phyloP scores from a whole-genome alignment of 2,888 invertebrate species.

The Aradus depressus region DNA sequence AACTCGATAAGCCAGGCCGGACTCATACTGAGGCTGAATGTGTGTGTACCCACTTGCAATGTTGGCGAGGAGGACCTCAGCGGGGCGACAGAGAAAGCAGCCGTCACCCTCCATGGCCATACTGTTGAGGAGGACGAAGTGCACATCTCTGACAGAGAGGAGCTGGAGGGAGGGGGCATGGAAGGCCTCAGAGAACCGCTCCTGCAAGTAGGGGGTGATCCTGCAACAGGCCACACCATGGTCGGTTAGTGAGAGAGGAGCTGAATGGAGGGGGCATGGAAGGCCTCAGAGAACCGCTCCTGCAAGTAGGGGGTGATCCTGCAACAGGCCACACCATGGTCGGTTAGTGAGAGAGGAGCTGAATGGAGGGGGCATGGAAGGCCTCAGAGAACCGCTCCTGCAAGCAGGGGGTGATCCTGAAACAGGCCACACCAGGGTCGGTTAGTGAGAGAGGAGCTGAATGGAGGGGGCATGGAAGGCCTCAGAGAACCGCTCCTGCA shows the following conservation, averaged over 20 bases:
- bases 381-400: constrained; percentile 55
- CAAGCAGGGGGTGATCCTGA: constrained; percentile 59
- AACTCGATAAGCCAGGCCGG: too few species aligned
- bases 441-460: too few species aligned
- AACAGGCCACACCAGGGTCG: too few species aligned
- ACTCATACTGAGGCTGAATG: too few species aligned
- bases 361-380: constrained; percentile 64
- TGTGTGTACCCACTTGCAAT: constrained; percentile 57
- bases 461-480: too few species aligned
- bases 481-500: too few species aligned
- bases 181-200: constrained; percentile 59
- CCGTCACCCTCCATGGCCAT: constrained; percentile 96
- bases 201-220: constrained; percentile 57
- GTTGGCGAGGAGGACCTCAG: constrained; percentile 52
- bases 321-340: too few species aligned
- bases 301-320: constrained; percentile 62
- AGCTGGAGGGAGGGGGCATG: constrained; percentile 64
- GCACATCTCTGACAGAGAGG: constrained; percentile 58
- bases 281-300: constrained; percentile 54
- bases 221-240: constrained; percentile 46
- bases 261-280: constrained; percentile 64
- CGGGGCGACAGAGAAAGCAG: constrained; percentile 75
- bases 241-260: constrained; percentile 53
- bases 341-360: too few species aligned
- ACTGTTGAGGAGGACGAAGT: constrained; percentile 87